Percentiles rank a stretch among this genome's conserved stretches.
These are phyloP conservation scores for Meghimatium bilineatum DNA, from an alignment of 2,888 invertebrate species.

Conservation along the genomic window DNA sequence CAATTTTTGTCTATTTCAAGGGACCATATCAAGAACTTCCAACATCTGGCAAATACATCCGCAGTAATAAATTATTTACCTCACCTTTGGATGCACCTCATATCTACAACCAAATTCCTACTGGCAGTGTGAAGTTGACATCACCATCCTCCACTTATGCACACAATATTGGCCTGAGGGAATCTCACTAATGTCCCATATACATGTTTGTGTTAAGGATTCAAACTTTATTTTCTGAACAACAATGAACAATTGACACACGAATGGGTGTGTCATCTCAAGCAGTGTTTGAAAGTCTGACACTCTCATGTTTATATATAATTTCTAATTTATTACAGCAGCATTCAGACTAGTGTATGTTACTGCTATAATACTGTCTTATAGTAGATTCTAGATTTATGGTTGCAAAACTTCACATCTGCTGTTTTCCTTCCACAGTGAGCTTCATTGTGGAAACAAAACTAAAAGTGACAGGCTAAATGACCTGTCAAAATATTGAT, in stretches of 20 bases:
- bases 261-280: neutral
- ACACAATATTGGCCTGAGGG: slow-evolving; percentile 38
- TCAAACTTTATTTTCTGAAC: neutral
- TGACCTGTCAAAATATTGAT: neutral
- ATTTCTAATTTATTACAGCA: neutral
- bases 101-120: slow-evolving; percentile 18
- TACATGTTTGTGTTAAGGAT: neutral
- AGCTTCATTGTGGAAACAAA: neutral
- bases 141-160: slow-evolving; percentile 43
- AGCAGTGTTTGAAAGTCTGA: neutral
- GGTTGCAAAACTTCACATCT: neutral
- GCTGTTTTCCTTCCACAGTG: neutral
- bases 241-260: neutral
- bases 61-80: neutral
- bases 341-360: neutral
- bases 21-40: neutral
- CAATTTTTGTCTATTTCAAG: neutral
- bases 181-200: neutral
- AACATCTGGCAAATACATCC: neutral
- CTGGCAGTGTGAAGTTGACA: slow-evolving; percentile 25
- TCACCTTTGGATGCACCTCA: slow-evolving; percentile 31
- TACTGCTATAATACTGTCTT: neutral
- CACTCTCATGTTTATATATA: neutral
- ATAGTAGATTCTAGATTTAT: neutral
- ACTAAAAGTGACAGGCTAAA: neutral